Evolutionary conservation across 2,797 vertebrate genomes (phyloP).

Genomic region (Girardinus metallicus): DNA sequence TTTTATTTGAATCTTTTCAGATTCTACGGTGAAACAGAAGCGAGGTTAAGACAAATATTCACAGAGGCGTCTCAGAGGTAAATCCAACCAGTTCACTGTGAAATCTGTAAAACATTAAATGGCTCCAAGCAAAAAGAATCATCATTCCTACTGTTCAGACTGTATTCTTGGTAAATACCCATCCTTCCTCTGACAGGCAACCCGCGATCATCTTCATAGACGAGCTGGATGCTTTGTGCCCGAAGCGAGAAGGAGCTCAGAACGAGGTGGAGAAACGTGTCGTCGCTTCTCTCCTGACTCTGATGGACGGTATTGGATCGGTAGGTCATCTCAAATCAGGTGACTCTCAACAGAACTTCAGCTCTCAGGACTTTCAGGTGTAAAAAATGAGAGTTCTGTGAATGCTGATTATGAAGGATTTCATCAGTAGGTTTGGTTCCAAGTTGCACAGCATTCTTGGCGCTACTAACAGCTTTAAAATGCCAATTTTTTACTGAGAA

Average conservation of each 20-base stretch:
- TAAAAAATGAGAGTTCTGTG: background rate
- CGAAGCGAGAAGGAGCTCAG: slow-evolving; percentile 91
- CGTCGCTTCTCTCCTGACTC: slow-evolving; percentile 92
- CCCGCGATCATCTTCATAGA: slow-evolving; percentile 97
- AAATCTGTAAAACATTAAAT: background rate
- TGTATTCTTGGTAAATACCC: background rate
- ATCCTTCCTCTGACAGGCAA: slow-evolving; percentile 65
- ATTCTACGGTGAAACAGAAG: slow-evolving; percentile 96
- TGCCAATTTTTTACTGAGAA: background rate
- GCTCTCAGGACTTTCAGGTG: background rate
- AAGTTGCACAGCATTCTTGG: background rate
- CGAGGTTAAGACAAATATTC: slow-evolving; percentile 91
- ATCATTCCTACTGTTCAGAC: background rate
- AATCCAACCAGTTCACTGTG: background rate
- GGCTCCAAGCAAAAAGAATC: background rate
- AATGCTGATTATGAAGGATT: background rate
- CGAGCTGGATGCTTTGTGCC: slow-evolving; percentile 94
- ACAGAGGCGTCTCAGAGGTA: slow-evolving; percentile 90
- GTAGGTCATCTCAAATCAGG: slow-evolving; percentile 78
- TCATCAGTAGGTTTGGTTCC: background rate
- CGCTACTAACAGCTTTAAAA: background rate
- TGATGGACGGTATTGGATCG: slow-evolving; percentile 97
- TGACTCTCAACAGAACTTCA: background rate
- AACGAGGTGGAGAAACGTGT: slow-evolving; percentile 97
- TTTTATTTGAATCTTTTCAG: slow-evolving; percentile 65